A percentile compares a stretch with the other conserved stretches of the same genome.
Evolutionary conservation across 2,113 vertebrate genomes (phyloP).

Genomic region (Alces alces): DNA sequence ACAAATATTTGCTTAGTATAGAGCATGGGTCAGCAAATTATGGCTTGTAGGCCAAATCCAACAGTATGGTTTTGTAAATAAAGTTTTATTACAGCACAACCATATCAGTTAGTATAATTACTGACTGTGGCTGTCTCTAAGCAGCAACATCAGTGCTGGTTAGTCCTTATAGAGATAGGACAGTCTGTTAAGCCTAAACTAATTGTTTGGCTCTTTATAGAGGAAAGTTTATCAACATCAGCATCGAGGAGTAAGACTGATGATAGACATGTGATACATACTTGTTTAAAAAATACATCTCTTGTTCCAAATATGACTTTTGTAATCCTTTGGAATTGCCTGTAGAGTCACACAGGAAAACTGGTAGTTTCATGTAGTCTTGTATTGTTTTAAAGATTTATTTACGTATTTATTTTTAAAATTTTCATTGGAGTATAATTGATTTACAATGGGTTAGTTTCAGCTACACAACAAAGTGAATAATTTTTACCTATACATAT

Average conservation of each 20-base stretch:
- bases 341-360: neutral
- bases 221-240: neutral
- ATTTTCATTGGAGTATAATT: neutral
- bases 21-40: neutral
- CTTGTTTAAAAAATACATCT: neutral
- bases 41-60: neutral
- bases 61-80: neutral
- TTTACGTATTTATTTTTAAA: neutral
- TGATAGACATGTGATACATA: neutral
- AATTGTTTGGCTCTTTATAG: neutral
- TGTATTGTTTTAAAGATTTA: neutral
- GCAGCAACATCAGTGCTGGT: neutral
- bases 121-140: neutral
- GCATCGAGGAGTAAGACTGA: neutral
- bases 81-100: neutral
- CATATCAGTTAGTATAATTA: neutral
- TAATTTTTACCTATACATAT: neutral
- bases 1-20: neutral
- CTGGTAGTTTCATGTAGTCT: neutral
- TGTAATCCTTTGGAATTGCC: neutral
- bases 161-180: neutral
- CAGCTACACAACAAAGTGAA: neutral
- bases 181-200: neutral
- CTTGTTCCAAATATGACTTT: neutral
- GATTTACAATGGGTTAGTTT: neutral